Percentiles rank a stretch among this genome's conserved stretches.
These are phyloP conservation scores for Ylistrum balloti DNA, from an alignment of 1,140 invertebrate genomes.

Conservation along the genomic window DNA sequence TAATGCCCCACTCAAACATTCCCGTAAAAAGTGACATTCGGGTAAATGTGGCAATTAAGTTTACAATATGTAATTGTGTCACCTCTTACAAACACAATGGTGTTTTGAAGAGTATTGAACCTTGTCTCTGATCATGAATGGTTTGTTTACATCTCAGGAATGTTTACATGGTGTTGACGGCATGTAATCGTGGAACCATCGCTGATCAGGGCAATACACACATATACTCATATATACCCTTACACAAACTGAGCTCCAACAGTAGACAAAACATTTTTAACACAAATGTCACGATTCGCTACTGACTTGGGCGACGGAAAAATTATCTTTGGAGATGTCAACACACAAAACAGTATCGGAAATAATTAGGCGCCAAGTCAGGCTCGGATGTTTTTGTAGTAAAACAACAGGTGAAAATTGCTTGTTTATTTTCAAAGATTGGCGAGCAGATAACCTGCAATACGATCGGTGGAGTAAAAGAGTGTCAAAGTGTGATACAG, in stretches of 20 bases:
- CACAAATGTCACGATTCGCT: background rate
- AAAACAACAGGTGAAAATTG: constrained; percentile 39
- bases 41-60: background rate
- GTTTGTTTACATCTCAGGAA: constrained; percentile 18
- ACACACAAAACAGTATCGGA: constrained; percentile 19
- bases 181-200: background rate
- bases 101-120: background rate
- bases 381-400: constrained; percentile 14
- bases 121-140: constrained; percentile 23
- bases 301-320: constrained; percentile 30
- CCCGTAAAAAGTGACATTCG: constrained; percentile 2
- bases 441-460: constrained; percentile 1
- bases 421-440: constrained; percentile 24
- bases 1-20: background rate
- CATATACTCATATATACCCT: background rate
- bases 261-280: background rate
- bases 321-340: constrained; percentile 12
- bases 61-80: constrained; percentile 35
- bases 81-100: background rate
- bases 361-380: constrained; percentile 38
- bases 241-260: background rate
- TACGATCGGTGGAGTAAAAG: constrained; percentile 21
- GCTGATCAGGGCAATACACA: background rate
- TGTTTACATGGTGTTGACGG: background rate
- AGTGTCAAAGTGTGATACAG: constrained; percentile 25